Evolutionary conservation across 1,140 invertebrate genomes (phyloP).

Genomic region (Leptopilina boulardi): DNA sequence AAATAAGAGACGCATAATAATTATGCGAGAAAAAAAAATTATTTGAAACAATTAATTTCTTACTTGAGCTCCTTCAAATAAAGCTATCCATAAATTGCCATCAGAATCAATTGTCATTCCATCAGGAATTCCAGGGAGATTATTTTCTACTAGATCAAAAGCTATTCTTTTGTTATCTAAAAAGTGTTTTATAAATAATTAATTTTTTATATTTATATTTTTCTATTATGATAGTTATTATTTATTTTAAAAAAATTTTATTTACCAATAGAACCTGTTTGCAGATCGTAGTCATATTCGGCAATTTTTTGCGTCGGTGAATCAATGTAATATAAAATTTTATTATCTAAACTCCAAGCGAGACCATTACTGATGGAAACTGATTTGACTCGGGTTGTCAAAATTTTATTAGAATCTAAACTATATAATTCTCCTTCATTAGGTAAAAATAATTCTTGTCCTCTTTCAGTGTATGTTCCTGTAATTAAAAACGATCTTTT

Average conservation of each 20-base stretch:
- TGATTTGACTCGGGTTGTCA: slow-evolving; percentile 43
- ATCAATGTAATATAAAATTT: slow-evolving; percentile 74
- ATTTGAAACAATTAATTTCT: not conserved
- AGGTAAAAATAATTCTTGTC: not conserved
- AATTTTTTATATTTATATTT: not conserved
- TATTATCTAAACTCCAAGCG: slow-evolving; percentile 72
- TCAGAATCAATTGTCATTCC: slow-evolving; percentile 83
- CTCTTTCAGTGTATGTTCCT: not conserved
- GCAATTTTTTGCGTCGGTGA: slow-evolving; percentile 69
- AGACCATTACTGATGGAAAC: slow-evolving; percentile 74
- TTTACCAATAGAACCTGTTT: not conserved
- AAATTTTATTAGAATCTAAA: not conserved
- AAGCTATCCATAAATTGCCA: slow-evolving; percentile 82
- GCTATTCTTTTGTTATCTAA: slow-evolving; percentile 59
- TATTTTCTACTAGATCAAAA: slow-evolving; percentile 63
- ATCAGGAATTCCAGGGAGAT: slow-evolving; percentile 78
- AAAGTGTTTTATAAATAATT: slow-evolving; percentile 35
- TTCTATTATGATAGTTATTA: not conserved
- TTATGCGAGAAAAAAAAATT: slow-evolving; percentile 24
- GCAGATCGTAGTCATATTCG: slow-evolving; percentile 71
- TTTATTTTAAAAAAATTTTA: not conserved
- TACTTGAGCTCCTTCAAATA: slow-evolving; percentile 76
- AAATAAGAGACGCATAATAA: no score
- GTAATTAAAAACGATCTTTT: not conserved
- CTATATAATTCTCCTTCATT: slow-evolving; percentile 1